A percentile compares a stretch with the other conserved stretches of the same genome.
These are phyloP conservation scores for Lepus oiostolus DNA, from an alignment of 2,797 vertebrate genomes.

Conservation along the genomic window DNA sequence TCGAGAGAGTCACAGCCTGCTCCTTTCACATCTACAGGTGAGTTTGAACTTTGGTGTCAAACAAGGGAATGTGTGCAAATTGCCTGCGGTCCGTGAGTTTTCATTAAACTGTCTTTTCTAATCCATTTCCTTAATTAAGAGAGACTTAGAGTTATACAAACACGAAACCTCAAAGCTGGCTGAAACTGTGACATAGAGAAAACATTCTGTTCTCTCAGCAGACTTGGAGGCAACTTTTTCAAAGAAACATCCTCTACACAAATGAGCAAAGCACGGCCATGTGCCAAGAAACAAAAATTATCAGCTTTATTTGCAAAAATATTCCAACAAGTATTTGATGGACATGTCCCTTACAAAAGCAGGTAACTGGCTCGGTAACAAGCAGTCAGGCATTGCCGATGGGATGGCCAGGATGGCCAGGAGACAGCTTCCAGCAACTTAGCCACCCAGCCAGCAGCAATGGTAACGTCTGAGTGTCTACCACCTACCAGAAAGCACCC, in stretches of 20 bases:
- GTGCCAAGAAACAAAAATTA: not conserved
- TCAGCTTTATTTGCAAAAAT: constrained; percentile 1
- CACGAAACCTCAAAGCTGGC: constrained; percentile 22
- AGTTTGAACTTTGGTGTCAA: not conserved
- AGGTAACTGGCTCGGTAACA: not conserved
- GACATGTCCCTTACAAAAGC: not conserved
- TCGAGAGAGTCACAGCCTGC: not conserved
- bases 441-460: not conserved
- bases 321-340: not conserved
- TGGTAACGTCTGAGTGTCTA: not conserved
- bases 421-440: not conserved
- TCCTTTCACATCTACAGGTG: not conserved
- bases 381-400: not conserved
- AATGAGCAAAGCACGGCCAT: not conserved
- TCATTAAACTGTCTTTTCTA: constrained; percentile 34
- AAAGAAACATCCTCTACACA: not conserved
- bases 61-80: not conserved
- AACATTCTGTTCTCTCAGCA: constrained; percentile 62
- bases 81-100: not conserved
- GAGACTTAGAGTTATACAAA: constrained; percentile 43
- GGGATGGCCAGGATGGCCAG: not conserved
- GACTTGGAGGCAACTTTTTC: constrained; percentile 44
- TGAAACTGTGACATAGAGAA: constrained; percentile 4
- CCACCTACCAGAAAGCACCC: not conserved
- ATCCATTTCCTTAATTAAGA: constrained; percentile 63